Conservation (phyloP, 2,797 vertebrate genomes). For the Bradypodion ventrale region DNA sequence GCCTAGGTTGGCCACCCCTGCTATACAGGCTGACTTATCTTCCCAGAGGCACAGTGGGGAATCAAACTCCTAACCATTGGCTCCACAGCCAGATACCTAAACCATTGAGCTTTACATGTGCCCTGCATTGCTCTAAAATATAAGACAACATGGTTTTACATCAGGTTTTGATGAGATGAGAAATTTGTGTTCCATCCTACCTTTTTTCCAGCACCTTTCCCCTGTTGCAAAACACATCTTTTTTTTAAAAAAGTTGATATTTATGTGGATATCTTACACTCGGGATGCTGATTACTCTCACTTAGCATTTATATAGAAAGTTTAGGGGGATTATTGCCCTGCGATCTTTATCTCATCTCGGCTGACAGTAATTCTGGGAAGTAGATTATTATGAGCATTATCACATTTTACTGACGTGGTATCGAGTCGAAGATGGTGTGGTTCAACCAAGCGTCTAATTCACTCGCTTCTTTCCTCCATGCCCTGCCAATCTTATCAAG, state of each 20-base stretch:
- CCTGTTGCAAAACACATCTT: neutral
- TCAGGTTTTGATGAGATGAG: neutral
- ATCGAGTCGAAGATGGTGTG: neutral
- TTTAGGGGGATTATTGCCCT: neutral
- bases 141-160: neutral
- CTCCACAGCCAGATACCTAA: no score
- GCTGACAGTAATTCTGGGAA: slow-evolving; percentile 5
- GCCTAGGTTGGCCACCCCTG: no score
- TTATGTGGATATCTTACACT: neutral
- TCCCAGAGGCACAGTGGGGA: no score
- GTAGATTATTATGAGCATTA: slow-evolving; percentile 11
- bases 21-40: no score
- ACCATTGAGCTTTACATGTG: no score
- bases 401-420: neutral
- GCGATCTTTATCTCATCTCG: neutral
- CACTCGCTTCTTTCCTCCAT: neutral
- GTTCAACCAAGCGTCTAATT: neutral
- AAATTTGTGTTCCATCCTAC: neutral
- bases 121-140: no score
- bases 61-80: no score
- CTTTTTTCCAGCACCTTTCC: no score
- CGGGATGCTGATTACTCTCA: neutral
- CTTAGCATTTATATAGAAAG: slow-evolving; percentile 9
- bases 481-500: neutral
- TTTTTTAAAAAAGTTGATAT: neutral